A percentile compares a stretch with the other conserved stretches of the same genome.
These are phyloP conservation scores for Xyrichtys novacula DNA, from an alignment of 2,797 vertebrate species.

Conservation along the genomic window DNA sequence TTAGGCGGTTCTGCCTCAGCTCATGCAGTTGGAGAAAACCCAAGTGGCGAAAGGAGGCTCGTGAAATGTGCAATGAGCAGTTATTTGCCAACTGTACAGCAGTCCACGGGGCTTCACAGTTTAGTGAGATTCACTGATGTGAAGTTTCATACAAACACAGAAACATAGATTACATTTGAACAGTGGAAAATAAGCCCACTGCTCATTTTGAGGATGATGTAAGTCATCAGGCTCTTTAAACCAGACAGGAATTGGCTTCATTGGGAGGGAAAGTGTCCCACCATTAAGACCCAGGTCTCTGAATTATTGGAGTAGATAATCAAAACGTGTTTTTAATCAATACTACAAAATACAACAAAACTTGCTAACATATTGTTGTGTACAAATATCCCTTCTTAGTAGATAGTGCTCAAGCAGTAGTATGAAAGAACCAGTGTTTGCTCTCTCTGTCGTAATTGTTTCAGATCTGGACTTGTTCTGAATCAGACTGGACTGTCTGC, in stretches of 20 bases:
- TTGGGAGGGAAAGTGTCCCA: no score
- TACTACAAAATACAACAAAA: no score
- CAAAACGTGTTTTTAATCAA: no score
- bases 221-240: background rate
- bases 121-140: slow-evolving; percentile 53
- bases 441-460: slow-evolving; percentile 27
- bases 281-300: no score
- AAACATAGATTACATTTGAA: slow-evolving; percentile 14
- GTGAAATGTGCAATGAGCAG: slow-evolving; percentile 73
- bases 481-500: slow-evolving; percentile 33
- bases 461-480: slow-evolving; percentile 41
- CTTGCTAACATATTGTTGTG: no score
- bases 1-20: slow-evolving; percentile 66
- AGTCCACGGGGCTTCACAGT: slow-evolving; percentile 67
- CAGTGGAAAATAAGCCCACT: background rate
- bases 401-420: background rate
- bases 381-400: no score
- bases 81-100: slow-evolving; percentile 70
- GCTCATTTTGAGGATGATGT: background rate
- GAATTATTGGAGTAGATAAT: no score
- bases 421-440: slow-evolving; percentile 9
- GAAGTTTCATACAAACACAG: slow-evolving; percentile 42
- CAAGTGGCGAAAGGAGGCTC: slow-evolving; percentile 58
- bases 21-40: slow-evolving; percentile 61
- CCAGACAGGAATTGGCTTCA: slow-evolving; percentile 4